Base-by-base conservation (phyloP, 2,888 invertebrate genomes). In the Drosophila kokeensis region DNA sequence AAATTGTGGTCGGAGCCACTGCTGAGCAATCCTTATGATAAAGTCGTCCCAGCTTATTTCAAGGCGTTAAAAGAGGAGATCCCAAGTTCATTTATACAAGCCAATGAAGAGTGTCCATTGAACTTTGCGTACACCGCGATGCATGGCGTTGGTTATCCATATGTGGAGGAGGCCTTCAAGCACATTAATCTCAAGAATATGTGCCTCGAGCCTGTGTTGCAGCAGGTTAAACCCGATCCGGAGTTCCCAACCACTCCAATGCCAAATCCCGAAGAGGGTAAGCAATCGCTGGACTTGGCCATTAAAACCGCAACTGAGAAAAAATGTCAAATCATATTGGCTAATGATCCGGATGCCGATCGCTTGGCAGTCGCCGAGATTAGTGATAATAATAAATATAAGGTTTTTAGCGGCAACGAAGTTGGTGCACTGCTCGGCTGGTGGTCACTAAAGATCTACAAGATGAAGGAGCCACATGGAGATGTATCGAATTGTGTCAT, bases 321-420 rank as follows among this genome's bases (percentile, higher is more conserved):
- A 76, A 94, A 94, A 0, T 95, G 96, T 53, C 94, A 94, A 0
- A 93, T 99, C 7, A 97, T 99, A 81, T 94, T 99, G 57, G 99
- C 99, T 13, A 99, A 99, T 93, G 99, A 99, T 94, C 99, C 99
- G 0, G 99, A 99, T 93, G 99, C 99, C 1, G 99, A 99, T 93
- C 95, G 99, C 66, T 94, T 99, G 79, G 99, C 99, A 0, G 96
- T 98, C 30, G 99, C 99, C 0, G 98, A 99, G 92, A 97, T 96
- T 92, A 94, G 95, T 90, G 90, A 93, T 7, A 65, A 66, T n/a
- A 76, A 83, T 1, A 70, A 65, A 42, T 92, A 88, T 78, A 92
- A 92, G 75, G 78, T 92, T 2, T 99, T 99, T 92, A 96, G 95
- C 40, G 99, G 99, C 40, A 99, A 99, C 92, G 99, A 99, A 93